These are phyloP conservation scores for Anabas testudineus DNA, from an alignment of 2,797 vertebrate species.

Conservation along the genomic window DNA sequence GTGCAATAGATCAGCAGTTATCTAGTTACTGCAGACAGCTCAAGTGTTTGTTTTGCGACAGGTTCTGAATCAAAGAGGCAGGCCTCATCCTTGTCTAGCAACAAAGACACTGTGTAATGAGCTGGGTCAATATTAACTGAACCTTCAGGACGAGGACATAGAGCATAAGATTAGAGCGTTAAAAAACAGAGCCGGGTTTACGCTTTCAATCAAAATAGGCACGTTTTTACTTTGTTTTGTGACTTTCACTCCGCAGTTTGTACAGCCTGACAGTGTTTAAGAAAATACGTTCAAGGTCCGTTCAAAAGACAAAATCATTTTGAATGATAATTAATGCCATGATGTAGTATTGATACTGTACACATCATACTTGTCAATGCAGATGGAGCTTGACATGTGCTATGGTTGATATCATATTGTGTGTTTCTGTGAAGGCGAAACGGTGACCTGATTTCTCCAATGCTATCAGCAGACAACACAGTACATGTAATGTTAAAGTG, in stretches of 20 bases:
- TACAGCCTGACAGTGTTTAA: not conserved
- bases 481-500: too few species aligned
- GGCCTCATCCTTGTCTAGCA: conserved; percentile 60
- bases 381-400: too few species aligned
- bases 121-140: conserved; percentile 82
- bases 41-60: conserved; percentile 74
- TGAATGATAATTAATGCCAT: too few species aligned
- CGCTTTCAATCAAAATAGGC: not conserved
- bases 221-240: not conserved
- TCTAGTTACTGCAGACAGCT: conserved; percentile 54
- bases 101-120: conserved; percentile 55
- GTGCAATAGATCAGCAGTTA: conserved; percentile 44
- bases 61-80: conserved; percentile 68
- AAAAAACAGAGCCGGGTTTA: conserved; percentile 1
- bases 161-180: conserved; percentile 22
- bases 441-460: too few species aligned
- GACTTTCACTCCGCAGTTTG: not conserved
- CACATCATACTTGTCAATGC: too few species aligned
- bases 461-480: too few species aligned
- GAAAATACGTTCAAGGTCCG: not conserved
- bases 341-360: too few species aligned
- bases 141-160: conserved; percentile 72
- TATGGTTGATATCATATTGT: too few species aligned
- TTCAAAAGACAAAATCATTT: too few species aligned
- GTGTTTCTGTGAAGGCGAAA: too few species aligned